phyloP scores from a whole-genome alignment of 2,797 vertebrate genomes.

The Bufotes viridis region DNA sequence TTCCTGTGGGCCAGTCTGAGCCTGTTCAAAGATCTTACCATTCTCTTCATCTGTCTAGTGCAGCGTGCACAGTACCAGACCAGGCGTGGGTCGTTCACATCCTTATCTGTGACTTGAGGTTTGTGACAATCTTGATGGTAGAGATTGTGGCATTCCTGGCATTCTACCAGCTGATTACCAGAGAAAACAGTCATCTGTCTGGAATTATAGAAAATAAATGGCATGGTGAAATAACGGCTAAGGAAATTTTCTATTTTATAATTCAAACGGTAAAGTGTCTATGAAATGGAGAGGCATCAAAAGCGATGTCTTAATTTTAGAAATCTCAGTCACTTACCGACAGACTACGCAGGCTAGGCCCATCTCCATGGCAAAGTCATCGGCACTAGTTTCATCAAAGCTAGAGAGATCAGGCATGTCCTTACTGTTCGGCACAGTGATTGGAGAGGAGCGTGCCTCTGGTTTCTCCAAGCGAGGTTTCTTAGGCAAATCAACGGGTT shows the following conservation, averaged over 20 bases:
- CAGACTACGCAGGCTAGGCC: slow-evolving; percentile 96
- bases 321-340: slow-evolving; percentile 75
- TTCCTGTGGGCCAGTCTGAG: too few relatives aligned
- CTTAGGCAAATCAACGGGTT: slow-evolving; percentile 86
- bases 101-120: slow-evolving; percentile 97
- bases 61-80: slow-evolving; percentile 98
- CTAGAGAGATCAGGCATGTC: slow-evolving; percentile 90
- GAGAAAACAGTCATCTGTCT: slow-evolving; percentile 98
- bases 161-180: slow-evolving; percentile 97
- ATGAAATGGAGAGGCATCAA: background rate
- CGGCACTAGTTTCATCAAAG: slow-evolving; percentile 95
- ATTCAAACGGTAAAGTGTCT: background rate
- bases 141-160: slow-evolving; percentile 98
- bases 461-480: slow-evolving; percentile 90
- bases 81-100: slow-evolving; percentile 94
- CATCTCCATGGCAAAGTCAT: slow-evolving; percentile 99
- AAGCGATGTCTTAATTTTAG: background rate
- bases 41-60: slow-evolving; percentile 96
- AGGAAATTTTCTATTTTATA: background rate
- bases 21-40: slow-evolving; percentile 79
- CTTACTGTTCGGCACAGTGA: slow-evolving; percentile 89
- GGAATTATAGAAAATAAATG: slow-evolving; percentile 59
- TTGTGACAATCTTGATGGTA: slow-evolving; percentile 99
- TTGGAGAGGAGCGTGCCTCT: slow-evolving; percentile 87
- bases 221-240: background rate